Evolutionary conservation across 2,797 vertebrate genomes (phyloP).

Genomic region (Enteromius afrohamiltoni): DNA sequence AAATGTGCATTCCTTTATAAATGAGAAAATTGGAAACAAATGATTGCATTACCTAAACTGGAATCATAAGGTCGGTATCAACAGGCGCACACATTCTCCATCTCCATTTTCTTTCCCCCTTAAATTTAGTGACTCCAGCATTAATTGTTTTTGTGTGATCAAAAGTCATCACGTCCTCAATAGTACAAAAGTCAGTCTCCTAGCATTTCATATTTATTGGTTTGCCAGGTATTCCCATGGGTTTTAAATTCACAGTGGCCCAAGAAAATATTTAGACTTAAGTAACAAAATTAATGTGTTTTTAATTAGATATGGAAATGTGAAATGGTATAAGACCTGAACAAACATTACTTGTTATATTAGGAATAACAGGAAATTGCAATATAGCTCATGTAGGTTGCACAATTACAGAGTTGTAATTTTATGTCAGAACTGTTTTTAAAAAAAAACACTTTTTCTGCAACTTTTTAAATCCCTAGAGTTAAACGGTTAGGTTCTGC

Average conservation of each 20-base stretch:
- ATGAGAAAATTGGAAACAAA: slow-evolving; percentile 67
- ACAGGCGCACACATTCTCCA: slow-evolving; percentile 27
- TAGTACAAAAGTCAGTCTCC: background rate
- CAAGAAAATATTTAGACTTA: background rate
- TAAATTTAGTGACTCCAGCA: background rate
- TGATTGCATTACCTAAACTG: slow-evolving; percentile 66
- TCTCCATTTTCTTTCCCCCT: background rate
- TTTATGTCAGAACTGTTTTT: no score
- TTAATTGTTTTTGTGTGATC: background rate
- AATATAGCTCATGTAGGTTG: no score
- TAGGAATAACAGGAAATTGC: no score
- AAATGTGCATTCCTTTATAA: slow-evolving; percentile 65
- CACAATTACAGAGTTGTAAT: no score
- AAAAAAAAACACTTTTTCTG: no score
- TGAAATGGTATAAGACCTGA: background rate
- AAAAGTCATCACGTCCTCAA: background rate
- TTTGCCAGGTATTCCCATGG: background rate
- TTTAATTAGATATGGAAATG: background rate
- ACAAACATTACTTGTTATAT: background rate
- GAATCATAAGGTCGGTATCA: slow-evolving; percentile 70
- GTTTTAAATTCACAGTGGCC: background rate
- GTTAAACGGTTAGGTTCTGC: no score
- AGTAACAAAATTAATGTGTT: background rate
- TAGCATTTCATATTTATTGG: background rate
- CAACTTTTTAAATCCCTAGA: no score